phyloP scores from a whole-genome alignment of 2,888 invertebrate species.

The Ceraclea dissimilis region DNA sequence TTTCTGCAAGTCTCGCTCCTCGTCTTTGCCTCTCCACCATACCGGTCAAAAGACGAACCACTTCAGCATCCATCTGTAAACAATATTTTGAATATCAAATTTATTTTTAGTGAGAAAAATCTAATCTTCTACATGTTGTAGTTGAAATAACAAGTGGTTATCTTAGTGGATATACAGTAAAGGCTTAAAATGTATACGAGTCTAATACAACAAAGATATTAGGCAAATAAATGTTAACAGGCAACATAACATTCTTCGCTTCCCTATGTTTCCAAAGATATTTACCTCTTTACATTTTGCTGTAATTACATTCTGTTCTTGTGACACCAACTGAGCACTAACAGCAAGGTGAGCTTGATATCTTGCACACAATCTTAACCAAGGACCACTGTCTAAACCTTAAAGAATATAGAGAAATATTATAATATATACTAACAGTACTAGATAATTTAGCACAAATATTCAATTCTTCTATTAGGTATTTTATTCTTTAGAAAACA shows the following conservation, averaged over 20 bases:
- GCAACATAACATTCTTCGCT: too few relatives aligned
- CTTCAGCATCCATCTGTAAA: constrained; percentile 59
- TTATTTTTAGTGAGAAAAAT: background rate
- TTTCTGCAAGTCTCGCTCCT: constrained; percentile 79
- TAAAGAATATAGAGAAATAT: constrained; percentile 3
- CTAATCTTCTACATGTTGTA: too few relatives aligned
- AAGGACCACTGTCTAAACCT: constrained; percentile 47
- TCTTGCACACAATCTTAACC: constrained; percentile 64
- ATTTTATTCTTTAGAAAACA: too few relatives aligned
- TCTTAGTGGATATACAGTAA: too few relatives aligned
- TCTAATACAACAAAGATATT: too few relatives aligned
- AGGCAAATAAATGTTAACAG: too few relatives aligned
- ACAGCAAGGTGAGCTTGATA: constrained; percentile 80
- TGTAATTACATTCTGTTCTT: constrained; percentile 69
- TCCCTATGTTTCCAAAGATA: too few relatives aligned
- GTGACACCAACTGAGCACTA: constrained; percentile 73
- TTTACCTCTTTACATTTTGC: constrained; percentile 66
- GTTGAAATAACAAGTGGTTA: too few relatives aligned
- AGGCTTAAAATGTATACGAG: too few relatives aligned
- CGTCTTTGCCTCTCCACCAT: constrained; percentile 76
- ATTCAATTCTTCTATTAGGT: too few relatives aligned
- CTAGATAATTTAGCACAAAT: constrained; percentile 28
- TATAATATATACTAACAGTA: too few relatives aligned
- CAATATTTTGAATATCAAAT: background rate
- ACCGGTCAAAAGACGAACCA: constrained; percentile 31